Evolutionary conservation across 2,888 invertebrate species (phyloP), one percentile per base, ranked within the genome.

Genomic region (Shargacucullia verbasci): DNA sequence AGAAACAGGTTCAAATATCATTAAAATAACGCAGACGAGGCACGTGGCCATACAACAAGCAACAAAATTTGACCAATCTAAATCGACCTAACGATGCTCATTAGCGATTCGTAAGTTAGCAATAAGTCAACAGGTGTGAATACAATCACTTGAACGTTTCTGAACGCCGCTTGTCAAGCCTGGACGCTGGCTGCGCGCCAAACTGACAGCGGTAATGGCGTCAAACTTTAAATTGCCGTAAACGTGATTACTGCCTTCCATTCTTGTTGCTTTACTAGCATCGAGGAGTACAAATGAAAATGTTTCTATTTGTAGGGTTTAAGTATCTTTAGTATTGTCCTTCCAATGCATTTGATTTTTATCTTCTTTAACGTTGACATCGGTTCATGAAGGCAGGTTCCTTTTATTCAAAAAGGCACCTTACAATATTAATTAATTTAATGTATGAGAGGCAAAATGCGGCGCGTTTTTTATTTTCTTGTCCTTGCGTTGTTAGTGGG

Each of bases 101-200:
- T 73, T 73, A 70, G 52, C 11, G 50, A 48, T 45, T 56, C 50
- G 46, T 43, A 58, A 59, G 45, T 59, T 59, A 58, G 44, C 60
- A 64, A 67, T 66, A 48, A 55, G 68, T 81, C 87, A 87, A 88
- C 88, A 88, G 84, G 88, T 87, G 77, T 48, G 59, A 71, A 53
- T 62, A 68, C 66, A 74, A 62, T 58, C 59, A 55, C 58, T 56
- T 54, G 59, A 70, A 69, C 62, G 49, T 49, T 62, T 76, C 65
- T 66, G 72, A 78, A 78, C 76, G 67, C 64, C 70, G 70, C 66
- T 76, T 75, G 66, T 58, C 71, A 66, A 31, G 38, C 38, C 35
- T 34, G 55, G 48, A 59, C 50, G 68, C 71, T 88, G 88, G 88
- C 87, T 73, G 70, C 47, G 76, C 79, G 87, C 88, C 88, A 88